Evolutionary conservation across 2,797 vertebrate genomes (phyloP).

Genomic region (Basileuterus tristriatus): DNA sequence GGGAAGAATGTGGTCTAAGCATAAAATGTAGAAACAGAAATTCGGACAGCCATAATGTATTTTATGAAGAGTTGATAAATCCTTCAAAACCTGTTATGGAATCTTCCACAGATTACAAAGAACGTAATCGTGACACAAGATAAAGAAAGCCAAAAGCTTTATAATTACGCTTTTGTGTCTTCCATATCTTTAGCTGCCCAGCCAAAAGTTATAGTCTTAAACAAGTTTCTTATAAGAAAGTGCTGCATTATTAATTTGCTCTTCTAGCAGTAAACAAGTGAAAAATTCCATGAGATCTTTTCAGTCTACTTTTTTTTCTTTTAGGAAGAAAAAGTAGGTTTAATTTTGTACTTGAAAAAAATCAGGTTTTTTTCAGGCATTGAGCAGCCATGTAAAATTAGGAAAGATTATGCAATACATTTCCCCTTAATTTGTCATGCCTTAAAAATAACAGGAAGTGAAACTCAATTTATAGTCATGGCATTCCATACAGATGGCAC

Average conservation of each 20-base stretch:
- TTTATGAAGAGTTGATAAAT: not conserved
- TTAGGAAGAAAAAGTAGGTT: not conserved
- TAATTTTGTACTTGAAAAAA: not conserved
- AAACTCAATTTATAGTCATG: not conserved
- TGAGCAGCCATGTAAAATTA: not conserved
- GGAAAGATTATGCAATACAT: not conserved
- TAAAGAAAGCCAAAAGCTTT: not conserved
- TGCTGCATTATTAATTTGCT: not conserved
- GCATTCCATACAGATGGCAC: not conserved
- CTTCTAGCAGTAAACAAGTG: not conserved
- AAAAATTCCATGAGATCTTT: not conserved
- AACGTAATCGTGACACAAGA: not conserved
- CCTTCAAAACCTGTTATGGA: not conserved
- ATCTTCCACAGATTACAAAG: not conserved
- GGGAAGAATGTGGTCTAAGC: not conserved
- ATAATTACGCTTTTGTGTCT: not conserved
- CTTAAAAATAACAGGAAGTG: not conserved
- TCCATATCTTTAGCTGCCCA: not conserved
- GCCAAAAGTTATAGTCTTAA: not conserved
- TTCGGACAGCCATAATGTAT: not conserved
- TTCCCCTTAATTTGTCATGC: not conserved
- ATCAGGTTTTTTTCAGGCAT: not conserved
- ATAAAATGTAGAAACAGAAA: not conserved
- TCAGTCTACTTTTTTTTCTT: not conserved
- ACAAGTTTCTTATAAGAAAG: not conserved